These are phyloP conservation scores for Thalpophila matura DNA, from an alignment of 2,888 invertebrate genomes.

Conservation along the genomic window DNA sequence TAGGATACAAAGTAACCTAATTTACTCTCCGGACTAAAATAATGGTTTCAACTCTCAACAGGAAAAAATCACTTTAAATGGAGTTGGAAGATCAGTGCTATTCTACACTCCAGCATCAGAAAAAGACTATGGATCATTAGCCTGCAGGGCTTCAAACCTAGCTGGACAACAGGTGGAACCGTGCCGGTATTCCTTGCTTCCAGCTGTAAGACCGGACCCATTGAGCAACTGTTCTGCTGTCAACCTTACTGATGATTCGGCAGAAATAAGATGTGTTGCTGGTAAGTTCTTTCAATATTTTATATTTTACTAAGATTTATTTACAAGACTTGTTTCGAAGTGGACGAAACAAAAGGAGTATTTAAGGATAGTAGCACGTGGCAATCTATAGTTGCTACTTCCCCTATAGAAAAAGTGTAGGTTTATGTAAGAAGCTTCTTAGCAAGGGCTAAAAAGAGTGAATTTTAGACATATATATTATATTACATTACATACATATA, in stretches of 20 bases:
- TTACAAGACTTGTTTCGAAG: too few relatives aligned
- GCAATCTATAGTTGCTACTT: too few relatives aligned
- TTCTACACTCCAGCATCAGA: slow-evolving; percentile 94
- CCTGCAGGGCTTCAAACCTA: slow-evolving; percentile 94
- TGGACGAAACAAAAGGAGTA: too few relatives aligned
- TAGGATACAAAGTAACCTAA: too few relatives aligned
- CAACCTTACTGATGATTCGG: slow-evolving; percentile 95
- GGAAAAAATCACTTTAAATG: slow-evolving; percentile 90
- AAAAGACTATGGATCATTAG: slow-evolving; percentile 94
- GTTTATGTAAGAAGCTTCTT: too few relatives aligned
- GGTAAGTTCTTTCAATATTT: slow-evolving; percentile 72
- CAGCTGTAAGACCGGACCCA: slow-evolving; percentile 95
- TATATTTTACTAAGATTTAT: background rate
- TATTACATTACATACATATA: too few relatives aligned
- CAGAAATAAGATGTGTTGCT: slow-evolving; percentile 93
- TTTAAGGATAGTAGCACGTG: too few relatives aligned
- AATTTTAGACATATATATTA: too few relatives aligned
- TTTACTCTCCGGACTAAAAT: too few relatives aligned
- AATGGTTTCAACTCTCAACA: too few relatives aligned
- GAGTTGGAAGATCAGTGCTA: slow-evolving; percentile 92
- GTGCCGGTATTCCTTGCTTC: slow-evolving; percentile 94
- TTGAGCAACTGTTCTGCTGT: slow-evolving; percentile 94
- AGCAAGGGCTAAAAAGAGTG: too few relatives aligned
- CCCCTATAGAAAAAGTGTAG: too few relatives aligned
- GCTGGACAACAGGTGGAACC: slow-evolving; percentile 94